Base-by-base conservation (phyloP, 2,797 vertebrate genomes). In the Lophius americanus region DNA sequence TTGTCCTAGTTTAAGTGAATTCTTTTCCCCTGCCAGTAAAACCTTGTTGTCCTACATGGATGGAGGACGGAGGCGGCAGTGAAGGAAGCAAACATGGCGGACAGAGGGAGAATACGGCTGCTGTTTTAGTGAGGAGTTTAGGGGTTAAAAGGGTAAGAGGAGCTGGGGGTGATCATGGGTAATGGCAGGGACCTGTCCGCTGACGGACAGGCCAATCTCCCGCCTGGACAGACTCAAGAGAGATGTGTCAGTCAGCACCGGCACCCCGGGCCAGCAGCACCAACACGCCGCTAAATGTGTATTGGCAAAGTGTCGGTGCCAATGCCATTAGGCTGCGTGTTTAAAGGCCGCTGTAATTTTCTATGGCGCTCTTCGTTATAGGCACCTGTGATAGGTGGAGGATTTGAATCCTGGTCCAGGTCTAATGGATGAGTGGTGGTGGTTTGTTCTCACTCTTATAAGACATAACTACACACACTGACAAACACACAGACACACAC, bases 181-280 rank as follows among this genome's bases (percentile, higher is more conserved):
- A 82, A 89, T 80, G 92, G 89, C 85, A 81, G 81, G 68, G 70
- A 81, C 78, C 69, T 62, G 80, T 73, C 68, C 8, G 66, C 74
- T 90, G 85, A 91, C 65, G 51, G 91, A 93, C 92, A 94, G 94
- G 91, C 91, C 89, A 92, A 91, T 92, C 89, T 87, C 81, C 81
- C 60, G 47, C 56, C 52, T 82, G 81, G 87, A 88, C 86, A 90
- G 85, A 71, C 81, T 85, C 89, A 87, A 88, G 89, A 85, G 90
- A 89, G 87, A 91, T 82, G 83, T 90, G 88, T 92, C 85, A 78
- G 84, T 86, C 76, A 89, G 82, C 53, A 58, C 63, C 51, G 57
- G 91, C 95, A 94, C 94, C 89, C 87, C 90, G 68, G 94, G 95
- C 94, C 94, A 88, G 87, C 87, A 78, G 75, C 85, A 86, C 90